phyloP scores from a whole-genome alignment of 2,797 vertebrate species.

The Gymnothorax reevesii region DNA sequence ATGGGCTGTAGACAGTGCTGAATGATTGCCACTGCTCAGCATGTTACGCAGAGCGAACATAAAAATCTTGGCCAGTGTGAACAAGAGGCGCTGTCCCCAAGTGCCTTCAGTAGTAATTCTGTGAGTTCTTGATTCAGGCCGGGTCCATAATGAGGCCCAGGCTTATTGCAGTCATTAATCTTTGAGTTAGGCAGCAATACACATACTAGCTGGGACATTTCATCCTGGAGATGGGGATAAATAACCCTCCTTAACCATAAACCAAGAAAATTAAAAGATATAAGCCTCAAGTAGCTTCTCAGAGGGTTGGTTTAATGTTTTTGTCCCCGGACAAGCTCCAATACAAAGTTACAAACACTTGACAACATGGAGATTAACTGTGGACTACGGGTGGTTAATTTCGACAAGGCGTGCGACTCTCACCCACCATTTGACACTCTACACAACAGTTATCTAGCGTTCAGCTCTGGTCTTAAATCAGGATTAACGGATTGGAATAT shows the following conservation, averaged over 20 bases:
- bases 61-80: neutral
- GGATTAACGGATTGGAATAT: neutral
- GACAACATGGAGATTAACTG: neutral
- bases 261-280: slow-evolving; percentile 11
- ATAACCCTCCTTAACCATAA: slow-evolving; percentile 24
- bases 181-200: slow-evolving; percentile 28
- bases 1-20: neutral
- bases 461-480: neutral
- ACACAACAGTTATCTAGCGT: neutral
- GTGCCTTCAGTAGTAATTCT: neutral
- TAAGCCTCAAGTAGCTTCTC: neutral
- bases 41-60: neutral
- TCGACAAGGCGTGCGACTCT: neutral
- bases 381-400: neutral
- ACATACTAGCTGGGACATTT: slow-evolving; percentile 15
- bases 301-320: slow-evolving; percentile 1
- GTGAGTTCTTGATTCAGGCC: slow-evolving; percentile 10
- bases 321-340: neutral
- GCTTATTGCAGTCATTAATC: slow-evolving; percentile 44
- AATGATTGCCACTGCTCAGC: neutral
- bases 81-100: neutral
- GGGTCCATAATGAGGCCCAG: slow-evolving; percentile 25
- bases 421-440: neutral
- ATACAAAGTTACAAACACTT: neutral
- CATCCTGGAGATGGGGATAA: slow-evolving; percentile 21